phyloP scores from a whole-genome alignment of 2,113 vertebrate species.

The Phrynosoma platyrhinos region DNA sequence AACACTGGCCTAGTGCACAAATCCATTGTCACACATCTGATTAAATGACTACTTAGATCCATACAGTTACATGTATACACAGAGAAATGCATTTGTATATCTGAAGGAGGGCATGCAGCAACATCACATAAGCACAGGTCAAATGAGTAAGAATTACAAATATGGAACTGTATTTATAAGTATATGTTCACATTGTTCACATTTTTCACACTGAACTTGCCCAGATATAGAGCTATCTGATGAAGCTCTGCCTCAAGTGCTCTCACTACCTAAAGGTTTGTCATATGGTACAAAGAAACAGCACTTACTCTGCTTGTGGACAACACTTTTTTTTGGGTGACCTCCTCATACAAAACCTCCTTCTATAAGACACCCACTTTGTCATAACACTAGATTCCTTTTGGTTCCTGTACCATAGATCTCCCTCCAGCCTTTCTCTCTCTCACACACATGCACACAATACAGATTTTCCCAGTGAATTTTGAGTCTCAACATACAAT shows the following conservation, averaged over 20 bases:
- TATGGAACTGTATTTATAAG: background rate
- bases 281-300: background rate
- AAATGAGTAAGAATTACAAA: background rate
- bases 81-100: too few species aligned
- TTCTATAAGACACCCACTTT: background rate
- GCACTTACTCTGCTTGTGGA: background rate
- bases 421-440: background rate
- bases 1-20: too few species aligned
- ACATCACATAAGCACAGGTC: background rate
- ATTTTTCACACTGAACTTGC: background rate
- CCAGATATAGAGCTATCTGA: background rate
- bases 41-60: too few species aligned
- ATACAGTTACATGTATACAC: too few species aligned
- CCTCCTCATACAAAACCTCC: background rate
- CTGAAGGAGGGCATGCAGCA: too few species aligned
- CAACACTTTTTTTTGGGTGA: background rate
- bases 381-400: background rate
- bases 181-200: background rate
- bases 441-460: background rate
- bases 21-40: too few species aligned
- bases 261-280: background rate
- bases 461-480: background rate
- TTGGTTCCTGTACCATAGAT: background rate
- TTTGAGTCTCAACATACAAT: background rate
- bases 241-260: background rate